phyloP scores from a whole-genome alignment of 53 echinoderm and acorn worm species.

The Stichopus horrens region DNA sequence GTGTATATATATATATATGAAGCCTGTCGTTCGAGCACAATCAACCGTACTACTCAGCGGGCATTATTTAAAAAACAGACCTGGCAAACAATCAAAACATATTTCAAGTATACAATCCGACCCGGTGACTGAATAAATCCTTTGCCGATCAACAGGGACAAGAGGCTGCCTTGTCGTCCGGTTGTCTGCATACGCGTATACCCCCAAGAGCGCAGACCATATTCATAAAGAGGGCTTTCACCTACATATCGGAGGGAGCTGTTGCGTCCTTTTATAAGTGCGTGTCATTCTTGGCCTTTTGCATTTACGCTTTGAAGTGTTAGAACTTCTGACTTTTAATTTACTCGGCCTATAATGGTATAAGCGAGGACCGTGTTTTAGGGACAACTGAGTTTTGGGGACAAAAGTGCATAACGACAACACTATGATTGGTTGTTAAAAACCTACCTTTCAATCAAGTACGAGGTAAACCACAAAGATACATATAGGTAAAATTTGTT shows the following conservation, averaged over 20 bases:
- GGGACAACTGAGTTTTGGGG: too few species aligned
- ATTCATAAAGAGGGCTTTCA: constrained; percentile 42
- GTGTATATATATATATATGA: too few species aligned
- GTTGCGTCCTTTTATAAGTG: not conserved
- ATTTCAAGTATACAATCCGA: not conserved
- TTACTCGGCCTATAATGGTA: too few species aligned
- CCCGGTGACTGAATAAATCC: not conserved
- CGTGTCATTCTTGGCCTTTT: not conserved
- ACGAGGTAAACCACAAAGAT: too few species aligned
- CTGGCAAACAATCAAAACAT: not conserved
- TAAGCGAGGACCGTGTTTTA: too few species aligned
- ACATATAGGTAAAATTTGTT: too few species aligned
- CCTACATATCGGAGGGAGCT: not conserved
- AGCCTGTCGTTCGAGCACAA: too few species aligned
- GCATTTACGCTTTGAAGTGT: too few species aligned
- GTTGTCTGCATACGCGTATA: constrained; percentile 29
- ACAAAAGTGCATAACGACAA: too few species aligned
- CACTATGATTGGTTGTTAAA: too few species aligned
- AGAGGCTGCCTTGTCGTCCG: constrained; percentile 21
- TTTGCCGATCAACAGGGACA: not conserved
- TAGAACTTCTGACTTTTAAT: too few species aligned
- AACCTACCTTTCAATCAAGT: too few species aligned
- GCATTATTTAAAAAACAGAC: constrained; percentile 14
- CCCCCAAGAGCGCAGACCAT: constrained; percentile 34
- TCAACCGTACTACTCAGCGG: not conserved